Percentiles rank a stretch among this genome's conserved stretches.
These are phyloP conservation scores for Paraescarpia echinospica DNA, from an alignment of 1,140 invertebrate genomes.

Conservation along the genomic window DNA sequence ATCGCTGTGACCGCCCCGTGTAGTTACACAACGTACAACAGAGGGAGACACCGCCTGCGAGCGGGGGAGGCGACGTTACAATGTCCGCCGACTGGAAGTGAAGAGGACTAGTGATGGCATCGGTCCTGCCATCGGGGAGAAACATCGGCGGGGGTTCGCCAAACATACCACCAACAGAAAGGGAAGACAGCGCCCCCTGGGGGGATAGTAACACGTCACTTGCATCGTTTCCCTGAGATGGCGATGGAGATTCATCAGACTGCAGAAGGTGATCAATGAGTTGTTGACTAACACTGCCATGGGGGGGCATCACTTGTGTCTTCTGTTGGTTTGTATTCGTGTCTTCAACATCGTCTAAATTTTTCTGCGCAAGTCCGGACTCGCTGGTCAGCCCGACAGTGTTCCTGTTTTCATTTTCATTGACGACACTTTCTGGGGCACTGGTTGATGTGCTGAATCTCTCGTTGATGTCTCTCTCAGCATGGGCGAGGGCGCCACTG, in stretches of 20 bases:
- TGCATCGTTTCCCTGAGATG: not conserved
- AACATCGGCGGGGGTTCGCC: not conserved
- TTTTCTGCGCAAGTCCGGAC: not conserved
- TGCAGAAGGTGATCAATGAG: not conserved
- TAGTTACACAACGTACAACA: slow-evolving; percentile 25
- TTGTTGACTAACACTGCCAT: not conserved
- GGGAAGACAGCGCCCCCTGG: not conserved
- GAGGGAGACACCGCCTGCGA: not conserved
- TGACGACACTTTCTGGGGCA: not conserved
- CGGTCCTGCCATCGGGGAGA: not conserved
- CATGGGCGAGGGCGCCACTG: not conserved
- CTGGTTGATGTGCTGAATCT: not conserved
- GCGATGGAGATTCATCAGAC: not conserved
- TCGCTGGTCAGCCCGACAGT: not conserved
- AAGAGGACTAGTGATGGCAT: not conserved
- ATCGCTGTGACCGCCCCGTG: slow-evolving; percentile 10
- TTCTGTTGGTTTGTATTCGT: not conserved
- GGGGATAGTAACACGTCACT: not conserved
- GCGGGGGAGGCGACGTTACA: not conserved
- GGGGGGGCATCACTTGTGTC: not conserved
- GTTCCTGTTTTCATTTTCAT: not conserved
- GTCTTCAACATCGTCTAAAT: not conserved
- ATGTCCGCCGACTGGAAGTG: not conserved
- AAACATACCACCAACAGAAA: not conserved
- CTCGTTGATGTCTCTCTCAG: not conserved